Percentiles rank a stretch among this genome's conserved stretches.
Conservation (phyloP, 2,888 invertebrate genomes). For the Agrotis clavis region DNA sequence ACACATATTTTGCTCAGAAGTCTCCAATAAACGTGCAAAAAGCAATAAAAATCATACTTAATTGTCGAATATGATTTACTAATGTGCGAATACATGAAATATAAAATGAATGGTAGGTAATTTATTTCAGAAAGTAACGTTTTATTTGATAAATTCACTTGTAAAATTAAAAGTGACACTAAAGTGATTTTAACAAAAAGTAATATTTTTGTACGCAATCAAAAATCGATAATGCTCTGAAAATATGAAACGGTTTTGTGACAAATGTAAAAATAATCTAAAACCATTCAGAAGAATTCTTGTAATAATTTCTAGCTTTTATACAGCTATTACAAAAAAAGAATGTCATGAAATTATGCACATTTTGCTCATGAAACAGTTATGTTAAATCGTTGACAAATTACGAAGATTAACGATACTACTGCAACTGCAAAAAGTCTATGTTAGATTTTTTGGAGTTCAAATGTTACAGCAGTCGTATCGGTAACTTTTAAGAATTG, state of each 20-base stretch:
- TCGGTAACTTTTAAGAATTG: neutral
- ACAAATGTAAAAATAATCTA: conserved; percentile 25
- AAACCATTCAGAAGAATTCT: conserved; percentile 23
- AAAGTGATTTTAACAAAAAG: conserved; percentile 48
- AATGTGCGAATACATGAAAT: conserved; percentile 27
- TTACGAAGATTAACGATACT: neutral
- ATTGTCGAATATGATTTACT: conserved; percentile 30
- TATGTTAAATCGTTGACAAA: conserved; percentile 13
- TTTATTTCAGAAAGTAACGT: conserved; percentile 29
- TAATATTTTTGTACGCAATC: conserved; percentile 53
- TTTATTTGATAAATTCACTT: conserved; percentile 49
- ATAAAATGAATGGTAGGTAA: conserved; percentile 1
- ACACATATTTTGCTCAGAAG: conserved; percentile 62
- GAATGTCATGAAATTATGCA: conserved; percentile 20
- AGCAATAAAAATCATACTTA: conserved; percentile 59
- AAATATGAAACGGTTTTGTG: conserved; percentile 30
- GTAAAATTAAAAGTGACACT: conserved; percentile 6
- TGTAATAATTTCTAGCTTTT: conserved; percentile 29
- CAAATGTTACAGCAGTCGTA: neutral
- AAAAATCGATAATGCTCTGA: conserved; percentile 45
- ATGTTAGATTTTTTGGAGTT: no score
- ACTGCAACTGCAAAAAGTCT: neutral
- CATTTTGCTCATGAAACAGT: conserved; percentile 19
- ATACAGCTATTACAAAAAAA: conserved; percentile 43
- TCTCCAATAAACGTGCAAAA: conserved; percentile 59